Evolutionary conservation across 1,140 invertebrate species (phyloP).

Genomic region (Anthonomus grandis): DNA sequence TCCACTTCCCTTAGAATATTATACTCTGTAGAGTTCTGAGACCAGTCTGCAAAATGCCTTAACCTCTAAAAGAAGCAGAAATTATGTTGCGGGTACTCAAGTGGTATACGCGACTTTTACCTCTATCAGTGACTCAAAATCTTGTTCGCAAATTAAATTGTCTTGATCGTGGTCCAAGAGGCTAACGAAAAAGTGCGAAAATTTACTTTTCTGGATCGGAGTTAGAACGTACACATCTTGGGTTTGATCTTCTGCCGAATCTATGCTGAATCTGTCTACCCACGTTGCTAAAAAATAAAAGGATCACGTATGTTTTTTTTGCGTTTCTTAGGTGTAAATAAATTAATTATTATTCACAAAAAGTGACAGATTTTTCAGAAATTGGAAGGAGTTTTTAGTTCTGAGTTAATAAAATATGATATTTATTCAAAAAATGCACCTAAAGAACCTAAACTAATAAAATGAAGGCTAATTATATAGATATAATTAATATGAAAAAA

Average conservation of each 20-base stretch:
- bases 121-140: slow-evolving; percentile 67
- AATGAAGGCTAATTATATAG: too few relatives aligned
- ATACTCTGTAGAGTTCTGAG: slow-evolving; percentile 64
- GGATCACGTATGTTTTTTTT: too few relatives aligned
- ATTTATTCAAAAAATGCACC: too few relatives aligned
- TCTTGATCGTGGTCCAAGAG: slow-evolving; percentile 67
- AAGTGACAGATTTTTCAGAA: too few relatives aligned
- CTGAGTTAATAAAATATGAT: too few relatives aligned
- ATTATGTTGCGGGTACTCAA: too few relatives aligned
- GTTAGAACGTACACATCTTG: slow-evolving; percentile 56
- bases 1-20: slow-evolving; percentile 65
- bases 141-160: slow-evolving; percentile 64
- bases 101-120: too few relatives aligned
- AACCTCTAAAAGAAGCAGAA: slow-evolving; percentile 59
- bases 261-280: slow-evolving; percentile 65
- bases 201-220: slow-evolving; percentile 62
- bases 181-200: slow-evolving; percentile 65
- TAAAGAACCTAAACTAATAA: too few relatives aligned
- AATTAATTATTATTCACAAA: too few relatives aligned
- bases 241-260: slow-evolving; percentile 50
- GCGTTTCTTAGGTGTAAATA: too few relatives aligned
- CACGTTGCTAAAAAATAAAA: slow-evolving; percentile 60
- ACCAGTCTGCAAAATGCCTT: slow-evolving; percentile 71
- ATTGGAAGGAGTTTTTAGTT: too few relatives aligned
- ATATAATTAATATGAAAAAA: too few relatives aligned